Base-by-base conservation (phyloP, 2,797 vertebrate species). In the Thripadectes ignobilis region DNA sequence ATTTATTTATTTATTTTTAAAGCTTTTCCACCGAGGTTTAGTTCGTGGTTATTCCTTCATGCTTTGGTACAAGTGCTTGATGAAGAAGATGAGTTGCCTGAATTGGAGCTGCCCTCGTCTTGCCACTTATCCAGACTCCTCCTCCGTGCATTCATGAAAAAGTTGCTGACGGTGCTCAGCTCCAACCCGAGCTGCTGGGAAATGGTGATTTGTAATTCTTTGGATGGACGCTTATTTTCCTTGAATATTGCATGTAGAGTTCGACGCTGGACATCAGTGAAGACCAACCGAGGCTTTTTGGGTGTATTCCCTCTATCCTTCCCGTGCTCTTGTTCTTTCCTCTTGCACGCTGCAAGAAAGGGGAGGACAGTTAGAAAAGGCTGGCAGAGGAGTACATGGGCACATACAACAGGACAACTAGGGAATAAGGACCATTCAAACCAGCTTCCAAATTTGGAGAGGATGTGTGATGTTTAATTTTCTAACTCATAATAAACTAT, bases 161-260 rank as follows among this genome's bases (percentile, higher is more conserved):
- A 99, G 98, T 99, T 99, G 98, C 99, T 99, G 98, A 99, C 99
- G 29, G 99, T 99, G 97, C 99, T 98, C 96, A 99, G 98, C 98
- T 99, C 99, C 96, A 99, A 97, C 95, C 99, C 99, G 85, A 99
- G 98, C 98, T 99, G 99, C 98, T 99, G 99, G 95, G 99, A 99
- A 94, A 99, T 99, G 97, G 99, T 99, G 97, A 99, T 98, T 98
- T 99, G 99, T 96, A 99, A 98, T 97, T 99, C 99, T 98, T 99
- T 99, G 98, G 99, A 99, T 1, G 99, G 99, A 95, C 99, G 99
- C 98, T 99, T 99, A 97, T 99, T 99, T 98, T 99, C 99, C 97
- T 99, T 99, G 98, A 99, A 99, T 99, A 99, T 99, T 98, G 99
- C 99, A 85, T 99, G 99, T 91, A 99, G 99, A 97, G 99, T 99